phyloP scores from a whole-genome alignment of 2,888 invertebrate species.

The Epiblema foenella region DNA sequence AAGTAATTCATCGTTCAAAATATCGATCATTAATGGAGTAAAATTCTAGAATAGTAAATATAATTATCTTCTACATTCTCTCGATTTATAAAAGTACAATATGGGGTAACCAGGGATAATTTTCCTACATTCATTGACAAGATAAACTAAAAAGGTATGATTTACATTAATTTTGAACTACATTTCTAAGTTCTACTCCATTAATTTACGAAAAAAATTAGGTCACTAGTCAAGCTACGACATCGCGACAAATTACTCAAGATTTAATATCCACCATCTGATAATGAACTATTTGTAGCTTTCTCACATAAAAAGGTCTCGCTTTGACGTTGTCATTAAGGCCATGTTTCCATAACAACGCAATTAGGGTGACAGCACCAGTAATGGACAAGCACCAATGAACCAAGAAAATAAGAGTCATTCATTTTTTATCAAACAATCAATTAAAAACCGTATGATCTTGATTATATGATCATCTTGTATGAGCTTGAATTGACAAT shows the following conservation, averaged over 20 bases:
- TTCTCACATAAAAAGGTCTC: no score
- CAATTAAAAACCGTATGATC: no score
- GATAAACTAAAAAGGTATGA: not conserved
- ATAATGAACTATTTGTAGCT: not conserved
- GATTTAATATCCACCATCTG: not conserved
- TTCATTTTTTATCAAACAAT: no score
- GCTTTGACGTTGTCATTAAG: no score
- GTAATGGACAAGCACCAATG: no score
- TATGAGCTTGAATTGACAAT: no score
- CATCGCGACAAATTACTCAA: not conserved
- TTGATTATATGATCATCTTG: no score
- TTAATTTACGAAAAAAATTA: slow-evolving; percentile 19
- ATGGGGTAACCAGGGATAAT: not conserved
- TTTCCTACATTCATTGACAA: not conserved
- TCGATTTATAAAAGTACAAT: slow-evolving; percentile 3
- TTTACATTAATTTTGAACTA: not conserved
- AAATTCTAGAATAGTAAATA: slow-evolving; percentile 1
- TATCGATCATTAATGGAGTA: slow-evolving; percentile 26
- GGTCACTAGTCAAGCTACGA: slow-evolving; percentile 11
- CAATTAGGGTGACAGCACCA: no score
- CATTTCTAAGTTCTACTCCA: slow-evolving; percentile 16
- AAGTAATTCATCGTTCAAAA: slow-evolving; percentile 23
- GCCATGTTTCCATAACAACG: no score
- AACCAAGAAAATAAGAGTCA: no score
- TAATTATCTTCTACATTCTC: not conserved